phyloP scores from a whole-genome alignment of 2,888 invertebrate species.

The Saturnia japonica region DNA sequence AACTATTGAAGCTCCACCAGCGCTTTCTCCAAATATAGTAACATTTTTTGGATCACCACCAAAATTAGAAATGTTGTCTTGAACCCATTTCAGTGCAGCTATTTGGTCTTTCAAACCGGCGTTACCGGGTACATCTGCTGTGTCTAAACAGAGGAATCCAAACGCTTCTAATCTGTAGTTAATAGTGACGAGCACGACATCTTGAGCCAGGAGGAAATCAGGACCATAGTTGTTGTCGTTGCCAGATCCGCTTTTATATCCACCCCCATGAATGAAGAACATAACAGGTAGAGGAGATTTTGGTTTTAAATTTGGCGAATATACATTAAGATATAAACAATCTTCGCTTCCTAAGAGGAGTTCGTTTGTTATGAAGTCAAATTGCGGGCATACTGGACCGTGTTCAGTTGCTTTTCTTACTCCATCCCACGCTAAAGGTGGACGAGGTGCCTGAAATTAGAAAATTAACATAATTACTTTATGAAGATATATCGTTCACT shows the following conservation, averaged over 20 bases:
- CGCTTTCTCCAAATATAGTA: slow-evolving; percentile 55
- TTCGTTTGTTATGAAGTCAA: slow-evolving; percentile 37
- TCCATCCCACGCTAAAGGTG: slow-evolving; percentile 48
- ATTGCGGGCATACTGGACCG: slow-evolving; percentile 47
- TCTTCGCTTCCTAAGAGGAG: slow-evolving; percentile 47
- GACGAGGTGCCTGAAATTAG: slow-evolving; percentile 49
- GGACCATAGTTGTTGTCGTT: slow-evolving; percentile 48
- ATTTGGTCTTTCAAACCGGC: slow-evolving; percentile 56
- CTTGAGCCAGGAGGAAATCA: slow-evolving; percentile 49
- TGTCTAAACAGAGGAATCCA: slow-evolving; percentile 50
- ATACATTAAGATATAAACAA: slow-evolving; percentile 56
- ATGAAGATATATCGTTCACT: too few species aligned
- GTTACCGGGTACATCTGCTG: slow-evolving; percentile 52
- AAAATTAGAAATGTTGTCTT: slow-evolving; percentile 45
- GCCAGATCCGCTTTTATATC: slow-evolving; percentile 49
- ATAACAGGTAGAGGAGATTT: slow-evolving; percentile 46
- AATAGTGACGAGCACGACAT: slow-evolving; percentile 51
- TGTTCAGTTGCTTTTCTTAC: slow-evolving; percentile 45
- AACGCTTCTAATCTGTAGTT: slow-evolving; percentile 53
- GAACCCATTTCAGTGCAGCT: slow-evolving; percentile 49
- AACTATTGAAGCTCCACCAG: slow-evolving; percentile 44
- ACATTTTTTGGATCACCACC: slow-evolving; percentile 53
- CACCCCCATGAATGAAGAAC: slow-evolving; percentile 58
- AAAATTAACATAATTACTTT: slow-evolving; percentile 26
- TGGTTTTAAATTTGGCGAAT: slow-evolving; percentile 42